Evolutionary conservation across 2,113 vertebrate genomes (phyloP).

Genomic region (Ictalurus punctatus): DNA sequence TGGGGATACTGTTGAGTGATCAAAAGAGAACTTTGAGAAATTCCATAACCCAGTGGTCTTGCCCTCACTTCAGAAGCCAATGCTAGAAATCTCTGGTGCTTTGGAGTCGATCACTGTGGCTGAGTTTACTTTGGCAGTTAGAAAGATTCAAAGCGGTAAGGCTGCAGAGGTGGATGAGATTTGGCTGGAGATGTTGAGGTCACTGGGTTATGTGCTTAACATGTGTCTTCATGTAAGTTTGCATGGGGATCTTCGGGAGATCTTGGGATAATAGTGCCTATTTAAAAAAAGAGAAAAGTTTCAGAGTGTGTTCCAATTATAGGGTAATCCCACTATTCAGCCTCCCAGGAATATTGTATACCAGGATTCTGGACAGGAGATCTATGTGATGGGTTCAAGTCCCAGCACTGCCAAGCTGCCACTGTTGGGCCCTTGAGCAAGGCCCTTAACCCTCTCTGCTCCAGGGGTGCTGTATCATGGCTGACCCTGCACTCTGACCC

Average conservation of each 20-base stretch:
- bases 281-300: background rate
- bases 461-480: too few relatives aligned
- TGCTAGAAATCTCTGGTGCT: background rate
- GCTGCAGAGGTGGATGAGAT: background rate
- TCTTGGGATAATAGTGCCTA: background rate
- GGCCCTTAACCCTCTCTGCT: too few relatives aligned
- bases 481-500: too few relatives aligned
- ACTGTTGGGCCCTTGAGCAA: too few relatives aligned
- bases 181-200: background rate
- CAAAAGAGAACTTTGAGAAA: background rate
- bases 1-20: background rate
- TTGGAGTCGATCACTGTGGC: background rate
- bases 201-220: background rate
- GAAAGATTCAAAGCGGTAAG: background rate
- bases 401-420: too few relatives aligned
- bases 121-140: background rate
- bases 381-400: background rate
- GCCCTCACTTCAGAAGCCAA: background rate
- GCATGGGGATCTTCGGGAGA: background rate
- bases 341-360: background rate
- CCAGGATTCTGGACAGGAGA: background rate
- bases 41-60: background rate
- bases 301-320: background rate
- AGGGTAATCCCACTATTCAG: background rate
- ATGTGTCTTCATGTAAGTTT: background rate